phyloP scores from a whole-genome alignment of 2,113 vertebrate species.

The Noturus placidus region DNA sequence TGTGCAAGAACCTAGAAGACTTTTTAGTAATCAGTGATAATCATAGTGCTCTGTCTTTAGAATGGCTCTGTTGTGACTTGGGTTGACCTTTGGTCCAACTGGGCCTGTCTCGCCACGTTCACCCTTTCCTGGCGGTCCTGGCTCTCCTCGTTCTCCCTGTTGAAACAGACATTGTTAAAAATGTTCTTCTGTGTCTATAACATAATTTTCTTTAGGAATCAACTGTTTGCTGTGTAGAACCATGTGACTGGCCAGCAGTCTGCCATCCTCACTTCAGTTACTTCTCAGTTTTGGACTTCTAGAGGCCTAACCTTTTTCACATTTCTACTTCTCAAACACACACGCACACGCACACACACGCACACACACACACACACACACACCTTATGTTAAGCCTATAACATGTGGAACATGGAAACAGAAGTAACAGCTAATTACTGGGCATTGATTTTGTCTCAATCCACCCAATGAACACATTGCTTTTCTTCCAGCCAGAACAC shows the following conservation, averaged over 20 bases:
- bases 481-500: not conserved
- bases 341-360: no score
- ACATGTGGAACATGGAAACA: not conserved
- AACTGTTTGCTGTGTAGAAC: slow-evolving; percentile 8
- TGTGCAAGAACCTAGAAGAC: not conserved
- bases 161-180: slow-evolving; percentile 15
- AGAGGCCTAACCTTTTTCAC: not conserved
- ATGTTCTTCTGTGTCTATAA: not conserved
- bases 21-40: not conserved
- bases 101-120: slow-evolving; percentile 85
- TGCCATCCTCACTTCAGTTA: not conserved
- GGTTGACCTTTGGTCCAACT: slow-evolving; percentile 83
- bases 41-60: not conserved
- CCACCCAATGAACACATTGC: not conserved
- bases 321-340: not conserved
- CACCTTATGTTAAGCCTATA: not conserved
- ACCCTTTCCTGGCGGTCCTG: slow-evolving; percentile 85
- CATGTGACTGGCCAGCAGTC: not conserved
- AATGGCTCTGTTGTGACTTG: not conserved
- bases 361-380: no score
- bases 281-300: not conserved
- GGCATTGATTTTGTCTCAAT: not conserved
- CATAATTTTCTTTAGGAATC: not conserved
- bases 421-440: not conserved
- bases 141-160: slow-evolving; percentile 90